These are phyloP conservation scores for Lycophotia porphyrea DNA, from an alignment of 2,888 invertebrate species.

Conservation along the genomic window DNA sequence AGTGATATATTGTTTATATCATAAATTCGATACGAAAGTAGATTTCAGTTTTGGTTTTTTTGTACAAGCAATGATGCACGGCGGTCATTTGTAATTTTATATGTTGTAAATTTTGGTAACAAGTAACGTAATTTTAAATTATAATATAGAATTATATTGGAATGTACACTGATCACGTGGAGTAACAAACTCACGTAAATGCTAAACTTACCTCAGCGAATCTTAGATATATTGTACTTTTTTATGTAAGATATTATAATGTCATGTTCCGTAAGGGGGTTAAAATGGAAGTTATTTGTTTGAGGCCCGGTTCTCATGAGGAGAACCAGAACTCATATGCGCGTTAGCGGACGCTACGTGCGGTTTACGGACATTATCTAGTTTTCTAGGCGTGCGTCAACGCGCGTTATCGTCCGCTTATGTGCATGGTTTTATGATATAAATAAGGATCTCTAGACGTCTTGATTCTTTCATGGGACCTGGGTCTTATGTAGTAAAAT, in stretches of 20 bases:
- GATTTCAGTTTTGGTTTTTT: conserved; percentile 27
- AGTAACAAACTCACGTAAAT: conserved; percentile 59
- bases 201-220: conserved; percentile 69
- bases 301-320: conserved; percentile 31
- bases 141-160: conserved; percentile 63
- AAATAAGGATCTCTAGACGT: conserved; percentile 36
- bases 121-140: conserved; percentile 40
- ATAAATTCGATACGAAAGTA: conserved; percentile 40
- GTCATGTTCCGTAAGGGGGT: conserved; percentile 55
- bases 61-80: conserved; percentile 45
- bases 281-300: conserved; percentile 58
- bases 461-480: conserved; percentile 25
- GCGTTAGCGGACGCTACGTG: neutral
- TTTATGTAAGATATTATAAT: conserved; percentile 64
- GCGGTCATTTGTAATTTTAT: conserved; percentile 49
- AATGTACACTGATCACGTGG: conserved; percentile 75
- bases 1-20: conserved; percentile 69
- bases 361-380: conserved; percentile 20
- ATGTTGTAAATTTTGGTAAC: conserved; percentile 45
- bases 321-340: conserved; percentile 17
- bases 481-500: conserved; percentile 36
- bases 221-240: conserved; percentile 68
- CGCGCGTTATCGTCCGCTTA: neutral
- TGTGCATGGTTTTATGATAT: neutral
- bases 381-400: neutral